Evolutionary conservation across 2,888 invertebrate species (phyloP).

Genomic region (Andrena bicolor): DNA sequence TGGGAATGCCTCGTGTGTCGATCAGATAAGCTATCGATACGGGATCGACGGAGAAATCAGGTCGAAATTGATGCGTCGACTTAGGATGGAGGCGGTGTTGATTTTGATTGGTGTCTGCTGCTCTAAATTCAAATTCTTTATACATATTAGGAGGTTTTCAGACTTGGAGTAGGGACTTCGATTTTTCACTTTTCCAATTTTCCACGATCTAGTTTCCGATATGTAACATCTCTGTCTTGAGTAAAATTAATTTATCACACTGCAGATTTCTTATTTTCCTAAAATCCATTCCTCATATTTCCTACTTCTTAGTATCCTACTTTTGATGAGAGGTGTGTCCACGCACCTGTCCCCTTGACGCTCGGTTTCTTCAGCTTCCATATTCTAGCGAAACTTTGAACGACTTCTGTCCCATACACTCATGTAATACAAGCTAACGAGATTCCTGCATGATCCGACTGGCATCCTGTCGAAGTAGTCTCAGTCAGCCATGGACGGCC

Average conservation of each 20-base stretch:
- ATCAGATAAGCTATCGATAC: constrained; percentile 12
- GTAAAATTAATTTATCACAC: no score
- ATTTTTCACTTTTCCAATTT: no score
- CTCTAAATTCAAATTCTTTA: not conserved
- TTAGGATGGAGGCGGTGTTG: not conserved
- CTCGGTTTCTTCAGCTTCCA: not conserved
- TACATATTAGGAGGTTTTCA: no score
- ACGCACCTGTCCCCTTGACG: not conserved
- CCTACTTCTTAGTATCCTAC: no score
- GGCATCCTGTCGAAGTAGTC: constrained; percentile 55
- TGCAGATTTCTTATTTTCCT: no score
- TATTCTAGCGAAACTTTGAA: not conserved
- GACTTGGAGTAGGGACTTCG: no score
- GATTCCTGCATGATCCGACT: constrained; percentile 45
- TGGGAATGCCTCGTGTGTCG: constrained; percentile 13
- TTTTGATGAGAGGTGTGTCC: no score
- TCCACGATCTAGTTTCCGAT: no score
- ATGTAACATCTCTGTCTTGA: no score
- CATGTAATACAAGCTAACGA: constrained; percentile 39
- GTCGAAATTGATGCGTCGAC: constrained; percentile 17
- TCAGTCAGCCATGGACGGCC: constrained; percentile 55
- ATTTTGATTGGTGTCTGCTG: not conserved
- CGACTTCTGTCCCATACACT: not conserved
- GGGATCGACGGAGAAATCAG: constrained; percentile 24
- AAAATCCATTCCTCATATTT: no score